A percentile compares a stretch with the other conserved stretches of the same genome.
These are phyloP conservation scores for Pseudomyrmex cubaensis DNA, from an alignment of 1,140 invertebrate species.

Conservation along the genomic window DNA sequence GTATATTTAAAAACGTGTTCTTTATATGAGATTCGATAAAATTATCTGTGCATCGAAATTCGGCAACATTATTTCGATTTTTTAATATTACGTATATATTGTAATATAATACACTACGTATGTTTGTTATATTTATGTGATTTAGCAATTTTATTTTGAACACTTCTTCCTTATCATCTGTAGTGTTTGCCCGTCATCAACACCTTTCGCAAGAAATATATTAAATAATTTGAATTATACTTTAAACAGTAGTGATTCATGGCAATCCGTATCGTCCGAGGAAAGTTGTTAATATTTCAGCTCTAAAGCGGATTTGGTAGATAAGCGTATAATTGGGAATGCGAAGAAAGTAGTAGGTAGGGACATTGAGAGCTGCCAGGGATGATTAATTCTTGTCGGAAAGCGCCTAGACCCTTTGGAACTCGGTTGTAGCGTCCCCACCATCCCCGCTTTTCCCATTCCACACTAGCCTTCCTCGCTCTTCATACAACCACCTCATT, in stretches of 20 bases:
- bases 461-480: constrained; percentile 52
- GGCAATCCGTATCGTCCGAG: constrained; percentile 26
- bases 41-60: background rate
- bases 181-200: background rate
- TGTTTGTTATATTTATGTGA: too few relatives aligned
- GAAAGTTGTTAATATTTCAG: constrained; percentile 68
- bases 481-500: constrained; percentile 51
- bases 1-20: background rate
- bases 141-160: background rate
- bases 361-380: constrained; percentile 81
- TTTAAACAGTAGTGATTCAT: constrained; percentile 11
- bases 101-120: too few relatives aligned
- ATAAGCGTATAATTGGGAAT: constrained; percentile 83
- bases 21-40: constrained; percentile 1
- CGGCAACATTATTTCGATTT: too few relatives aligned
- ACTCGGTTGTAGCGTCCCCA: constrained; percentile 76
- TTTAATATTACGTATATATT: too few relatives aligned
- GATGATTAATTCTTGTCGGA: constrained; percentile 82
- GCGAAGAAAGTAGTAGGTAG: constrained; percentile 80
- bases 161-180: background rate
- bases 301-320: constrained; percentile 71
- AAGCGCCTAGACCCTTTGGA: constrained; percentile 79
- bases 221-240: constrained; percentile 27
- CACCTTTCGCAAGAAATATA: background rate
- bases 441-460: constrained; percentile 63